phyloP scores from a whole-genome alignment of 2,797 vertebrate species.

The Myotis pilosus region DNA sequence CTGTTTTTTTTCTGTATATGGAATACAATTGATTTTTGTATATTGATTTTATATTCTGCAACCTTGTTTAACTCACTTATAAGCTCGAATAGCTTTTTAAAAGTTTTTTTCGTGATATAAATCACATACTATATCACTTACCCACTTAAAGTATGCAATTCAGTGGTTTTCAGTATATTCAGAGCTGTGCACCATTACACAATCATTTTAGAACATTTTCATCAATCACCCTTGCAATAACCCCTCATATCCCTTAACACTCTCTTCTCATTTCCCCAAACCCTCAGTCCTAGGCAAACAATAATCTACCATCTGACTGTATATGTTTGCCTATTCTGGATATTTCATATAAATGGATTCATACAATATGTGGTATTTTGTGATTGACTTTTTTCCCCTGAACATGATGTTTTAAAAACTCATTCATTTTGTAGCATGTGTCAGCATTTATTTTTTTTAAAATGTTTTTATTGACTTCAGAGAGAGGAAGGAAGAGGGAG shows the following conservation, averaged over 20 bases:
- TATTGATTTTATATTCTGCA: slow-evolving; percentile 8
- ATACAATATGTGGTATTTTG: not conserved
- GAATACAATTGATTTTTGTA: not conserved
- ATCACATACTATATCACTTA: not conserved
- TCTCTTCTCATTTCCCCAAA: not conserved
- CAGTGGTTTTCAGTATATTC: not conserved
- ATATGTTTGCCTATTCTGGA: not conserved
- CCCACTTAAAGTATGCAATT: not conserved
- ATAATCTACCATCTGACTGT: not conserved
- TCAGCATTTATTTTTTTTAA: too few species aligned
- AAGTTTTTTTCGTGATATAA: not conserved
- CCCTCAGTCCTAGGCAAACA: not conserved
- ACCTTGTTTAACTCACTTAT: not conserved
- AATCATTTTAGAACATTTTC: not conserved
- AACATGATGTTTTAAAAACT: not conserved
- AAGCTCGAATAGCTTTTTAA: not conserved
- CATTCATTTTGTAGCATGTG: not conserved
- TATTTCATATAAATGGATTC: not conserved
- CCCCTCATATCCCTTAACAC: not conserved
- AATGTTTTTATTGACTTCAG: not conserved
- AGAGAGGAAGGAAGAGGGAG: not conserved
- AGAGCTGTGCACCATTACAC: not conserved
- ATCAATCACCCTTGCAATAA: not conserved
- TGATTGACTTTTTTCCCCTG: not conserved
- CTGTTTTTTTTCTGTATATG: not conserved